phyloP scores from a whole-genome alignment of 2,113 vertebrate species.

The Zapornia atra region DNA sequence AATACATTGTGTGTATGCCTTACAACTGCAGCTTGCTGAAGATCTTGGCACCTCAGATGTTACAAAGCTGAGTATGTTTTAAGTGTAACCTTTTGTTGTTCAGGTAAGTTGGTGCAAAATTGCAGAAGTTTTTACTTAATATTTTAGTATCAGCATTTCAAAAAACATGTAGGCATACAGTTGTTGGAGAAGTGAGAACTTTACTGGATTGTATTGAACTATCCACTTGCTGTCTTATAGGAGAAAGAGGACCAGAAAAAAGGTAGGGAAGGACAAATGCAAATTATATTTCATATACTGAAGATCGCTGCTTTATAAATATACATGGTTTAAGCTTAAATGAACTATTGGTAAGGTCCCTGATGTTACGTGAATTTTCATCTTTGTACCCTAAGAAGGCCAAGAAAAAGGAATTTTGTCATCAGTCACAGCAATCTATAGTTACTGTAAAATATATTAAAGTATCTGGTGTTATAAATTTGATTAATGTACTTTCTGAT shows the following conservation, averaged over 20 bases:
- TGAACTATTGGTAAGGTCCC: background rate
- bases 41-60: background rate
- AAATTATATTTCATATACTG: background rate
- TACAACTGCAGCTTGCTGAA: background rate
- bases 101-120: background rate
- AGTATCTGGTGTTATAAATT: background rate
- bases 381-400: background rate
- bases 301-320: background rate
- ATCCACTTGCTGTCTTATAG: background rate
- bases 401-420: background rate
- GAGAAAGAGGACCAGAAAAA: background rate
- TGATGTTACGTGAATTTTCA: background rate
- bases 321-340: background rate
- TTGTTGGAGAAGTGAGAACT: background rate
- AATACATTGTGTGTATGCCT: background rate
- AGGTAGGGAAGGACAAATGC: background rate
- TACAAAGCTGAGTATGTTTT: background rate
- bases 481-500: background rate
- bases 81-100: background rate
- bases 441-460: background rate
- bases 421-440: background rate
- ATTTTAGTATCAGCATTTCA: background rate
- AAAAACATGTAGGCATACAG: background rate
- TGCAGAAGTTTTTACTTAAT: background rate
- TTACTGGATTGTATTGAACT: background rate